Evolutionary conservation across 2,113 vertebrate genomes (phyloP).

Genomic region (Calidris pugnax): DNA sequence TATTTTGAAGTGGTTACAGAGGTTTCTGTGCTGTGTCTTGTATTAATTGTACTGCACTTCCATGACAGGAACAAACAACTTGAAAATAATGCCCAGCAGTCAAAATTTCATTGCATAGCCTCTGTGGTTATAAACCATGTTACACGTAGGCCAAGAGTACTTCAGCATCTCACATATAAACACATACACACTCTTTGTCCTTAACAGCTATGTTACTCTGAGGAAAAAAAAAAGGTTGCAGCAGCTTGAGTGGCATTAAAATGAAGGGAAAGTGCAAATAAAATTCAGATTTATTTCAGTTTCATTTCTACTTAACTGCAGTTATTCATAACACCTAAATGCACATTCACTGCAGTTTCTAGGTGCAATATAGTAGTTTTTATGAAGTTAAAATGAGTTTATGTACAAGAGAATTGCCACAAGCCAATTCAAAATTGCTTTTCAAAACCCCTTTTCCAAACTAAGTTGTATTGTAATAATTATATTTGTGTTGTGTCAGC

Average conservation of each 20-base stretch:
- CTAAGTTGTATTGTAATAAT: constrained; percentile 39
- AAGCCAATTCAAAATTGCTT: constrained; percentile 64
- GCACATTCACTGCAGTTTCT: constrained; percentile 64
- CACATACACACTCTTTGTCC: neutral
- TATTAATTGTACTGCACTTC: constrained; percentile 34
- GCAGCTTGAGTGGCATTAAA: constrained; percentile 65
- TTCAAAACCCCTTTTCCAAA: constrained; percentile 35
- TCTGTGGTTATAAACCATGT: constrained; percentile 41
- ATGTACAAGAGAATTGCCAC: constrained; percentile 70
- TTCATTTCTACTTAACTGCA: constrained; percentile 71
- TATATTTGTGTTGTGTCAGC: constrained; percentile 57
- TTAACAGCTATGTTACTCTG: constrained; percentile 16
- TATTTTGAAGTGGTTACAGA: constrained; percentile 26
- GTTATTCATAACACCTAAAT: constrained; percentile 77
- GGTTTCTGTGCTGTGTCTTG: constrained; percentile 23
- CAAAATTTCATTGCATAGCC: constrained; percentile 49
- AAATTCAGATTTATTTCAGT: constrained; percentile 77
- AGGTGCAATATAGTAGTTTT: constrained; percentile 68
- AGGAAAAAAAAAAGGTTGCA: constrained; percentile 24
- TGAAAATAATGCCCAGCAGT: constrained; percentile 62
- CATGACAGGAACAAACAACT: constrained; percentile 48
- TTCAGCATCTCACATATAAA: constrained; percentile 39
- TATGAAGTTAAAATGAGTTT: constrained; percentile 74
- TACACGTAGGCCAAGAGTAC: constrained; percentile 35
- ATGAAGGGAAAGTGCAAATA: constrained; percentile 69